A percentile compares a stretch with the other conserved stretches of the same genome.
Evolutionary conservation across 2,888 invertebrate species (phyloP).

Genomic region (Tenthredo livida): DNA sequence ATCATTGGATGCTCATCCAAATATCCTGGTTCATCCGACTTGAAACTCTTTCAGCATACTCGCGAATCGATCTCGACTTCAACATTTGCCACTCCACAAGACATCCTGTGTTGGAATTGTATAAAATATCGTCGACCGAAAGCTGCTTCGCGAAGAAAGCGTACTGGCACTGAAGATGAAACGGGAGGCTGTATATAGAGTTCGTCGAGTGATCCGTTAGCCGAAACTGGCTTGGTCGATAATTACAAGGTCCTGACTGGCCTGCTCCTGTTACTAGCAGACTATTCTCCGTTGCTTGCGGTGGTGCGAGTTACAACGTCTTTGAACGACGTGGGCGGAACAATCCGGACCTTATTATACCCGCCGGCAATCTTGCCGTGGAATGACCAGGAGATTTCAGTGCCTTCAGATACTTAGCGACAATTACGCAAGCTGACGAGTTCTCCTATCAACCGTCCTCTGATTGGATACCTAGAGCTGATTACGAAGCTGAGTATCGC

Average conservation of each 20-base stretch:
- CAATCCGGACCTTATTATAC: not conserved
- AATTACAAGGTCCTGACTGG: slow-evolving; percentile 14
- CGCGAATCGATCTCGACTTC: not conserved
- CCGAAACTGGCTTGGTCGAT: not conserved
- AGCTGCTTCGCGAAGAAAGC: not conserved
- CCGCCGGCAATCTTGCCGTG: not conserved
- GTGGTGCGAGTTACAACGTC: not conserved
- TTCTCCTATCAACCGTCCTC: not conserved
- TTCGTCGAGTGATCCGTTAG: not conserved
- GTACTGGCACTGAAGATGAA: not conserved
- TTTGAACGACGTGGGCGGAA: slow-evolving; percentile 27
- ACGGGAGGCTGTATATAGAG: not conserved
- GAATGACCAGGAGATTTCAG: slow-evolving; percentile 11
- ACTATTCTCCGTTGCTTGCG: not conserved
- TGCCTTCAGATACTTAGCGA: not conserved
- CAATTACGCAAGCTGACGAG: slow-evolving; percentile 7
- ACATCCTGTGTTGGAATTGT: not conserved
- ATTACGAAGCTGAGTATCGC: not conserved
- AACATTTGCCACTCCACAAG: not conserved
- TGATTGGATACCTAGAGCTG: not conserved
- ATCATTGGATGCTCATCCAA: not conserved
- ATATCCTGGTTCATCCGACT: not conserved
- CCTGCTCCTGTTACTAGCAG: not conserved
- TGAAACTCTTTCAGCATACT: too few species aligned
- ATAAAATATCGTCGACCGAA: not conserved